Evolutionary conservation across 2,888 invertebrate species (phyloP), one percentile per base, ranked within the genome.

Genomic region (Nomada lathburiana): DNA sequence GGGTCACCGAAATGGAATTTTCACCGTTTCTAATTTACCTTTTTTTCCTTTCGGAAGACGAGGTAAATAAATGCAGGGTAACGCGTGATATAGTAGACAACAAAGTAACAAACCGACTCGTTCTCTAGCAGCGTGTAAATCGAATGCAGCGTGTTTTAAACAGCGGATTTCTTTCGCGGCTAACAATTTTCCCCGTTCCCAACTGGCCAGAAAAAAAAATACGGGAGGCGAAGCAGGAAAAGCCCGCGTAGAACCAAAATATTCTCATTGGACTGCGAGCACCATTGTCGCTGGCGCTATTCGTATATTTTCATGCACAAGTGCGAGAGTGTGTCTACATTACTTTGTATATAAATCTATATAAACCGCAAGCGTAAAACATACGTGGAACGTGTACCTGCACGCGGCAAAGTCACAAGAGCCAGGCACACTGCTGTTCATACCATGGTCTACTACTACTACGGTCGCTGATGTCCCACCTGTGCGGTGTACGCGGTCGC

Each of bases 351-450:
- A 64, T 77, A 81, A 81, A 44, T 79, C 76, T 79, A 53, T 72
- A 73, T 77, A 80, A 80, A 76, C 63, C 23, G 44, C 62, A 68
- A 77, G 57, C 72, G 67, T 68, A 71, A 60, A 71, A 78, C 57
- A n/a, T n/a, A 67, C 70, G 50, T 50, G 42, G 18, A 57, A 36
- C 60, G 72, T 26, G 73, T 50, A 64, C 65, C 53, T 16, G 62
- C 44, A 13, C 52, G 63, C 57, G 26, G 57, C 52, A 44, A 57
- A 59, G 65, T 50, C 55, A 64, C 0, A 4, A 13, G 16, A 18
- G 42, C 20, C 52, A 62, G 42, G 65, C 55, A 77, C 84, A 73
- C 76, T 72, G 70, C 69, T 77, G 76, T 77, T 86, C 79, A 67
- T 82, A 76, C 84, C 79, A 67, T 82, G 73, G 67, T 2, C 64